Base-by-base conservation (phyloP, 1,140 invertebrate species). In the Laupala kohalensis region DNA sequence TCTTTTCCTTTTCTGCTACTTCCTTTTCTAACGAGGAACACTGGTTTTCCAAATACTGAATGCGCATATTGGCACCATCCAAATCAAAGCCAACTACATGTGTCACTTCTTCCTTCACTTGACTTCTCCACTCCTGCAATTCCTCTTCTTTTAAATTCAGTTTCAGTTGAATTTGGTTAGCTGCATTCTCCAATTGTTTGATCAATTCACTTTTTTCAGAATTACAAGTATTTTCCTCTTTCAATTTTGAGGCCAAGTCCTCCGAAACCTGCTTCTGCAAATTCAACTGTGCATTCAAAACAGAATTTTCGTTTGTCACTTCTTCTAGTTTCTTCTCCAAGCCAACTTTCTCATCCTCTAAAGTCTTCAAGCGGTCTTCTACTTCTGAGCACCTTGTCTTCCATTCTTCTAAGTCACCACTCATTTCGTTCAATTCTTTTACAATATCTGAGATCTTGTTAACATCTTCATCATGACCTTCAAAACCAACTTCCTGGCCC, bases 321-420 rank as follows among this genome's bases (percentile, higher is more conserved):
- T 67, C 63, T 64, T 75, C 70, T 27, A 68, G 69, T 66, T 72
- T 72, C 26, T 73, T 62, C 29, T 73, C 25, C 19, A 74, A 72
- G 19, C 64, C 25, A 62, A 72, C 69, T 4, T 69, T 74, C 71
- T 74, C 75, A 12, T 71, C 67, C 62, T 76, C 72, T 64, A 75
- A 74, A 12, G 74, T 74, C 68, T 73, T 74, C 67, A 77, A 68
- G 64, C 71, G 72, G 9, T 76, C 74, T 72, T 83, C 76, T 75
- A 81, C 77, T 69, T 76, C 77, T 23, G 70, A 73, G 53, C 76
- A 81, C 30, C 79, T 81, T 12, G 30, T 78, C 72, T 80, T 82
- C 82, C 78, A 81, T 71, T 80, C 79, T n/a, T 81, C 78, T 37
- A 79, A 76, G 0, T 75, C 75, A 25, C 73, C 74, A 0, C 71